Evolutionary conservation across 1,140 invertebrate genomes (phyloP).

Genomic region (Diorhabda sublineata): DNA sequence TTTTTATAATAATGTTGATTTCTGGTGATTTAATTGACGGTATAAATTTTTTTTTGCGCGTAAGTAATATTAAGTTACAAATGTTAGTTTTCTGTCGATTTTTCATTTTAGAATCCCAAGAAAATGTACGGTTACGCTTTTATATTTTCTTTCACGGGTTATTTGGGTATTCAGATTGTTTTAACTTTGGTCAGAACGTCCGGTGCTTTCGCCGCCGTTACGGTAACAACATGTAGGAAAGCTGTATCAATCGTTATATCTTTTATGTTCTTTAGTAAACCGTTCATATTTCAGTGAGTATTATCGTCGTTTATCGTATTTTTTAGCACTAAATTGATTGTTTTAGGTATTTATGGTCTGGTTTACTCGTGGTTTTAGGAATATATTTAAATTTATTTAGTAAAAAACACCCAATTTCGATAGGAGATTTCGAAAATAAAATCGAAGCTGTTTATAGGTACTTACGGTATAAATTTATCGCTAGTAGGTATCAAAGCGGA

Average conservation of each 20-base stretch:
- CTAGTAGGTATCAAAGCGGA: slow-evolving; percentile 27
- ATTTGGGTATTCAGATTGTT: slow-evolving; percentile 88
- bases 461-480: slow-evolving; percentile 31
- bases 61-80: slow-evolving; percentile 45
- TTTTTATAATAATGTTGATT: slow-evolving; percentile 69
- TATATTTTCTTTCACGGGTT: slow-evolving; percentile 84
- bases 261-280: slow-evolving; percentile 91
- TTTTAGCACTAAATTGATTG: neutral
- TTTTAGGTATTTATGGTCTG: slow-evolving; percentile 86
- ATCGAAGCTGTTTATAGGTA: slow-evolving; percentile 26
- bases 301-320: neutral
- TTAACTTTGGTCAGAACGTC: slow-evolving; percentile 79
- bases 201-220: slow-evolving; percentile 88
- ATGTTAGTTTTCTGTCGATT: neutral
- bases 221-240: slow-evolving; percentile 83
- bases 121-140: slow-evolving; percentile 82
- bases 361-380: slow-evolving; percentile 77
- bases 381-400: slow-evolving; percentile 89
- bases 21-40: slow-evolving; percentile 74
- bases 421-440: slow-evolving; percentile 37
- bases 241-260: slow-evolving; percentile 89
- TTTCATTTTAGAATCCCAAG: slow-evolving; percentile 59
- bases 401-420: slow-evolving; percentile 57
- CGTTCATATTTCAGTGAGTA: slow-evolving; percentile 89
- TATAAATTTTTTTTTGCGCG: slow-evolving; percentile 71